Base-by-base conservation (phyloP, 2,888 invertebrate species). In the Phorcus lineatus region DNA sequence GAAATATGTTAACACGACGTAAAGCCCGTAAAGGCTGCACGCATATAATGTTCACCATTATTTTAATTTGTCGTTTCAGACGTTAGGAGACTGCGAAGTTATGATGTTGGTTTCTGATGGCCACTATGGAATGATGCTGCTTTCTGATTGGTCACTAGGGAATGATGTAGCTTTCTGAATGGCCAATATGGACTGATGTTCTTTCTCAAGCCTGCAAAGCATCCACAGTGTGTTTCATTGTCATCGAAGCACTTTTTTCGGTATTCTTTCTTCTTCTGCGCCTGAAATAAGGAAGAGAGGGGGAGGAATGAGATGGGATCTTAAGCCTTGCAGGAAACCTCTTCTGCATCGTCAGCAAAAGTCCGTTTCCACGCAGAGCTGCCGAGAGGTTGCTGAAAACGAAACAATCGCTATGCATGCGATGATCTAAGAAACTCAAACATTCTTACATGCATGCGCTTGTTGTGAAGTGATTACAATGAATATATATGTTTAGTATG, bases 241-340 rank as follows among this genome's bases (percentile, higher is more conserved):
- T 47, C 47, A 47, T 47, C 47, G 11, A 47, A 47, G 47, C 6
- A 47, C 47, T 6, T 47, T n/a, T 47, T 47, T 47, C 47, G 11
- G 47, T 47, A 47, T 47, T 47, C 47, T 47, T 47, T 47, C 47
- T 62, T 28, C 62, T 28, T 13, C 62, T 62, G 62, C 22, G 28
- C 62, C 62, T 62, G 62, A 62, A 62, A 62, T 24, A 62, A 28
- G 62, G 28, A 24, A 62, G 62, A 62, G 62, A 62, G 62, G 62
- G 28, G 28, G 17, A 62, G n/a, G 13, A 28, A 62, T 62, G 62
- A 62, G 62, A 62, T 13, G n/a, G 62, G 13, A 17, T 62, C 62
- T 24, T 28, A 62, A 16, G 19, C 62, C 28, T 62, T 16, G 22
- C 24, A 7, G 62, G 62, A 62, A 62, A 62, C 62, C 62, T 28